Percentiles rank a stretch among this genome's conserved stretches.
Conservation (phyloP, 2,888 invertebrate genomes). For the Diaphora mendica region DNA sequence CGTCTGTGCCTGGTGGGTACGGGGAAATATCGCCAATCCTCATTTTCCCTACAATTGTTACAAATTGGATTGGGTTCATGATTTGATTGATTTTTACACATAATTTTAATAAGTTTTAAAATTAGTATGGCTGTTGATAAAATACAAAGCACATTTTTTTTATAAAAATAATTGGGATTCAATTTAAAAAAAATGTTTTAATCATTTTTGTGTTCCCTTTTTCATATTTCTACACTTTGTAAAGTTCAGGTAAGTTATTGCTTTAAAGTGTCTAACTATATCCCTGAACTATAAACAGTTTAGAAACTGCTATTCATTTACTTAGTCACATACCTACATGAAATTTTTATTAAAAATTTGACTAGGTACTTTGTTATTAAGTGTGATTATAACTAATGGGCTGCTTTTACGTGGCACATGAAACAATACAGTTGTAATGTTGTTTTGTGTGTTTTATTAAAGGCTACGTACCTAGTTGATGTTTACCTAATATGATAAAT, state of each 20-base stretch:
- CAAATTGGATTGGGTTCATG: too few species aligned
- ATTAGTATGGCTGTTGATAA: not conserved
- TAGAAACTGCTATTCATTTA: too few species aligned
- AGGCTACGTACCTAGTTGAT: conserved; percentile 1
- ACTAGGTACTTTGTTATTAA: not conserved
- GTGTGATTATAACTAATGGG: not conserved
- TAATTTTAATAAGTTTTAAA: not conserved
- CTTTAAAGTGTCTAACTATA: not conserved
- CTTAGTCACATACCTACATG: too few species aligned
- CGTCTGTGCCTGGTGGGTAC: not conserved
- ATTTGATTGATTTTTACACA: not conserved
- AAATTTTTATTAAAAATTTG: too few species aligned
- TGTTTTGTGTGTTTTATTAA: conserved; percentile 6
- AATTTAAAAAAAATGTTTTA: not conserved
- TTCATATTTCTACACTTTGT: not conserved
- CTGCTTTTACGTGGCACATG: not conserved
- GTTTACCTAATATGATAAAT: conserved; percentile 25
- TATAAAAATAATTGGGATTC: not conserved
- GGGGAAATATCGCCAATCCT: not conserved
- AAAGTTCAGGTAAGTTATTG: not conserved
- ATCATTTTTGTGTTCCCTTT: not conserved
- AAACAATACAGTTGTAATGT: not conserved
- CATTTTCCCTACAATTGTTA: not conserved
- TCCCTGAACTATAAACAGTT: too few species aligned
- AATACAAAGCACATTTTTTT: not conserved